Percentiles rank a stretch among this genome's conserved stretches.
Evolutionary conservation across 2,797 vertebrate genomes (phyloP).

Genomic region (Notolabrus celidotus): DNA sequence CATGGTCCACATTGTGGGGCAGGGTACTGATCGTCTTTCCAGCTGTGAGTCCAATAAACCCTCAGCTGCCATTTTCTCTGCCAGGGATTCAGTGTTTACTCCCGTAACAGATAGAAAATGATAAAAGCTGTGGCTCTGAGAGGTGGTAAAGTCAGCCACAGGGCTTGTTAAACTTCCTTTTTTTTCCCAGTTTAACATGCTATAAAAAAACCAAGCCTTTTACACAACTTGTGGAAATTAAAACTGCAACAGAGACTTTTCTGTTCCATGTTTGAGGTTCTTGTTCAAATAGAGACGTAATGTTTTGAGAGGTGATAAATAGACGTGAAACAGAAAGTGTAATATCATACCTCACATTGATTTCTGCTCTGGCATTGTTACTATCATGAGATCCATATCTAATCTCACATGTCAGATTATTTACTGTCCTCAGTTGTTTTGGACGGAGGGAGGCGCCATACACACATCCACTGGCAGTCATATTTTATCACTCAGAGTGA

Average conservation of each 20-base stretch:
- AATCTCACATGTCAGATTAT: constrained; percentile 31
- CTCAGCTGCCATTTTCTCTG: constrained; percentile 30
- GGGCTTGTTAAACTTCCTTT: constrained; percentile 47
- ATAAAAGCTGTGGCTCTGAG: constrained; percentile 30
- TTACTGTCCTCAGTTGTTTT: constrained; percentile 22
- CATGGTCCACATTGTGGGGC: constrained; percentile 15
- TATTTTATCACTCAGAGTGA: constrained; percentile 16
- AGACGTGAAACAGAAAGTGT: constrained; percentile 18
- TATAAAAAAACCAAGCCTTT: constrained; percentile 39
- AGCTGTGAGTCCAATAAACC: constrained; percentile 53
- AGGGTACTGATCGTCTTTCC: constrained; percentile 37
- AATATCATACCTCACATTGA: constrained; percentile 20
- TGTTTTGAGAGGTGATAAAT: constrained; percentile 49
- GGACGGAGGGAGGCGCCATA: constrained; percentile 60
- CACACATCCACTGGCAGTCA: neutral
- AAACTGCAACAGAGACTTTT: constrained; percentile 30
- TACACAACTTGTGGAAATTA: constrained; percentile 22
- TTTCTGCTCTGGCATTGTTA: constrained; percentile 28
- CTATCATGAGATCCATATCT: constrained; percentile 8
- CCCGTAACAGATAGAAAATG: constrained; percentile 36
- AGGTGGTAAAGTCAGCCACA: constrained; percentile 35
- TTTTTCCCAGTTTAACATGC: constrained; percentile 41
- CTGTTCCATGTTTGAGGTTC: constrained; percentile 7
- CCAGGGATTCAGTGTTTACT: constrained; percentile 32
- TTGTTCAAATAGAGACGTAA: constrained; percentile 22